Percentiles rank a stretch among this genome's conserved stretches.
Conservation (phyloP, 2,113 vertebrate genomes). For the Neogobius melanostomus region DNA sequence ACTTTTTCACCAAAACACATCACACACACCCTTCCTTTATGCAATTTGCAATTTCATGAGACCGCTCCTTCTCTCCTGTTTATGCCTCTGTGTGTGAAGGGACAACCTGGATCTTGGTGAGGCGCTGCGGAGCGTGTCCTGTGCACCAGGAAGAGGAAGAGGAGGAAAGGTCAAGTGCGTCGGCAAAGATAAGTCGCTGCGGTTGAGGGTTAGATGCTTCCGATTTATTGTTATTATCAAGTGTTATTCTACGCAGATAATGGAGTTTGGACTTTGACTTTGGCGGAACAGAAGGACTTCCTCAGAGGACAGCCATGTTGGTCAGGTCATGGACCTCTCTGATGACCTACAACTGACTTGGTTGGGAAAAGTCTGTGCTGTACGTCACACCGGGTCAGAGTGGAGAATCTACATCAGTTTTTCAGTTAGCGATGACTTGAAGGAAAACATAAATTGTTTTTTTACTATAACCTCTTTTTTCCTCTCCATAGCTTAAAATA, state of each 20-base stretch:
- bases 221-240: conserved; percentile 69
- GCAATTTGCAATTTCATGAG: conserved; percentile 35
- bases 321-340: conserved; percentile 17
- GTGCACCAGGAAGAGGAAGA: conserved; percentile 62
- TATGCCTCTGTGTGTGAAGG: conserved; percentile 31
- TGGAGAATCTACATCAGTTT: conserved; percentile 2
- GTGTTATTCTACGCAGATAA: conserved; percentile 57
- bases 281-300: conserved; percentile 59
- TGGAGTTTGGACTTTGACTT: conserved; percentile 47
- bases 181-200: conserved; percentile 43
- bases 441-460: neutral
- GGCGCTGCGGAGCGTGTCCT: conserved; percentile 16
- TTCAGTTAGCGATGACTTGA: neutral
- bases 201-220: conserved; percentile 68
- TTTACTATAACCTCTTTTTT: neutral
- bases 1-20: conserved; percentile 17
- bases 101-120: conserved; percentile 24
- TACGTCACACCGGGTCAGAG: conserved; percentile 20
- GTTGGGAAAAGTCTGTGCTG: conserved; percentile 16
- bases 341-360: conserved; percentile 15
- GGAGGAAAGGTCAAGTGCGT: conserved; percentile 59
- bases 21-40: conserved; percentile 22
- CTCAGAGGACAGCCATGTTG: conserved; percentile 54
- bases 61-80: conserved; percentile 33
- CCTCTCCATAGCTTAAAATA: neutral